These are phyloP conservation scores for Salminus brasiliensis DNA, from an alignment of 2,113 vertebrate species.

Conservation along the genomic window DNA sequence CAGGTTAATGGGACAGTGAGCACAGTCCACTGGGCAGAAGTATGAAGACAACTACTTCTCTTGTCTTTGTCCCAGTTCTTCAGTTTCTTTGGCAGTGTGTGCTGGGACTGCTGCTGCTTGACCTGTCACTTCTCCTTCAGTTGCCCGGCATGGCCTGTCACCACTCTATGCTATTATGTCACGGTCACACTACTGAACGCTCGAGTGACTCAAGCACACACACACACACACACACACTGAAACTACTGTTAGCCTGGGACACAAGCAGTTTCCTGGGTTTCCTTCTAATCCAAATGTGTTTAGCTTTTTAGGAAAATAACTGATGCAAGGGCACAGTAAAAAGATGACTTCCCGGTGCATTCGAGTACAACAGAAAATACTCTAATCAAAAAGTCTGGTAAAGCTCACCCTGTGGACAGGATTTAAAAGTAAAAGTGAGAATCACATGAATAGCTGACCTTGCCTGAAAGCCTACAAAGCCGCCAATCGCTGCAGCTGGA, in stretches of 20 bases:
- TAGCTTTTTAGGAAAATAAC: neutral
- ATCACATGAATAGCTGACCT: neutral
- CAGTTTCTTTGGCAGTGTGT: neutral
- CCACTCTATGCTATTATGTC: constrained; percentile 10
- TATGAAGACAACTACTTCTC: neutral
- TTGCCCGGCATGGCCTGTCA: constrained; percentile 1
- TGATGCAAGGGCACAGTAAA: neutral
- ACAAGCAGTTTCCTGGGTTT: neutral
- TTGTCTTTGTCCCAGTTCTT: neutral
- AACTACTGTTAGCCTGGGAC: neutral
- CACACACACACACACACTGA: neutral
- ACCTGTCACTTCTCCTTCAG: neutral
- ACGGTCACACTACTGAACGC: constrained; percentile 8
- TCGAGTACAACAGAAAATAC: neutral
- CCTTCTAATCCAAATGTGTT: neutral
- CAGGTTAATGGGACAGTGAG: neutral
- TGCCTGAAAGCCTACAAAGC: neutral
- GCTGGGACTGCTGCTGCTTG: neutral
- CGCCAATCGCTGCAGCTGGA: neutral
- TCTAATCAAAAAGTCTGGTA: neutral
- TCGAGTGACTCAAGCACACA: neutral
- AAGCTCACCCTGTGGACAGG: neutral
- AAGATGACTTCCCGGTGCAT: neutral
- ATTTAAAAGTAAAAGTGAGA: neutral
- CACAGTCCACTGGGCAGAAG: neutral